A percentile compares a stretch with the other conserved stretches of the same genome.
These are phyloP conservation scores for Ceratina japonica DNA, from an alignment of 1,140 invertebrate genomes.

Conservation along the genomic window DNA sequence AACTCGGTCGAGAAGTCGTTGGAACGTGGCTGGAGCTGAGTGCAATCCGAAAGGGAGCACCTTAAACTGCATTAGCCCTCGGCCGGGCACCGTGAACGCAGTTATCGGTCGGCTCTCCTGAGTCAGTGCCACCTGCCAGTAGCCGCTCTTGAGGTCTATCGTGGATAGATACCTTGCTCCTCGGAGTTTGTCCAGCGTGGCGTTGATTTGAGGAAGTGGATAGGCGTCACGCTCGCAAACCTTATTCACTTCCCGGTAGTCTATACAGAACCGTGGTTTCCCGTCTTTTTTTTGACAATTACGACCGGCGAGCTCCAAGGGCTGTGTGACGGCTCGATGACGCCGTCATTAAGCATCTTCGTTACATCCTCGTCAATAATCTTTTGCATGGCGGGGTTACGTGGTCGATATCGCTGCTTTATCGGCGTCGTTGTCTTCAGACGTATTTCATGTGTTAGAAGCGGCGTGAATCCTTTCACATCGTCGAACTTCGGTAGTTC, in stretches of 20 bases:
- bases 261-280: slow-evolving; percentile 63
- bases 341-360: slow-evolving; percentile 64
- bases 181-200: not conserved
- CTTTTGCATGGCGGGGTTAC: not conserved
- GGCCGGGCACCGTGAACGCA: not conserved
- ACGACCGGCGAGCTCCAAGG: slow-evolving; percentile 78
- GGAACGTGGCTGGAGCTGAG: not conserved
- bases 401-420: not conserved
- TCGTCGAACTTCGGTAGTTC: not conserved
- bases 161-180: not conserved
- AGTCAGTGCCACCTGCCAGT: not conserved
- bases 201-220: not conserved
- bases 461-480: not conserved
- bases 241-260: slow-evolving; percentile 59
- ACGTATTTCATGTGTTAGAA: not conserved
- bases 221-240: not conserved
- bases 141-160: not conserved
- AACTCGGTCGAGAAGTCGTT: not conserved
- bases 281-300: slow-evolving; percentile 78
- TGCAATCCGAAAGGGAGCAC: not conserved
- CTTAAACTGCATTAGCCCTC: not conserved
- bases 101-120: not conserved
- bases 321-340: slow-evolving; percentile 73
- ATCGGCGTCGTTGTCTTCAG: not conserved
- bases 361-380: not conserved